phyloP scores from a whole-genome alignment of 2,113 vertebrate genomes.

The Leptocoma aspasia region DNA sequence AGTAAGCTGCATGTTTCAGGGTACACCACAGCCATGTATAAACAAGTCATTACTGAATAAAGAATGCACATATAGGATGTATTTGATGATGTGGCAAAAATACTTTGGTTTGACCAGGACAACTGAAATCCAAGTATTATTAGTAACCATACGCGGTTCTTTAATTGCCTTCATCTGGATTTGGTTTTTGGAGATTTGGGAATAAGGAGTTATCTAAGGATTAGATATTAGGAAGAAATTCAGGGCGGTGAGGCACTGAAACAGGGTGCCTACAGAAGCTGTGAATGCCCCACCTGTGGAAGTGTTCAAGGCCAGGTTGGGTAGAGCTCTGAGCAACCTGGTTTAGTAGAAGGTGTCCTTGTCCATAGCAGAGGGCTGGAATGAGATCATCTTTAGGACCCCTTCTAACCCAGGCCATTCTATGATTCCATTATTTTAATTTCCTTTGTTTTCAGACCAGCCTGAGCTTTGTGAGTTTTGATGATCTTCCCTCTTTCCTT shows the following conservation, averaged over 20 bases:
- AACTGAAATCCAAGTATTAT: not conserved
- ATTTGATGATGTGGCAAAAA: not conserved
- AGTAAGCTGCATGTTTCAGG: not conserved
- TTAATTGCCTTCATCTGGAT: not conserved
- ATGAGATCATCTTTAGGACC: not conserved
- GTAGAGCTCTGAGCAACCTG: not conserved
- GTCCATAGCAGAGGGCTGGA: not conserved
- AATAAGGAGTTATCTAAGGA: not conserved
- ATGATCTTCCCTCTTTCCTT: not conserved
- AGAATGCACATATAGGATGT: not conserved
- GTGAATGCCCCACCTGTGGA: not conserved
- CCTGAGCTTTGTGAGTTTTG: fast-evolving
- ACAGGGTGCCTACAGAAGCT: not conserved
- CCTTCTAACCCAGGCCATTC: not conserved
- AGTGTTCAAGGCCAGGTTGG: not conserved
- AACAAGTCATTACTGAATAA: not conserved
- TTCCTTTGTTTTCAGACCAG: not conserved
- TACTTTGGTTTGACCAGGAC: not conserved
- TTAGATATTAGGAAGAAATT: not conserved
- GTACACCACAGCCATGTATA: not conserved
- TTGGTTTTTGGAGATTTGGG: not conserved
- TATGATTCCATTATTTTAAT: not conserved
- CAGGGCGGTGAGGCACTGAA: not conserved
- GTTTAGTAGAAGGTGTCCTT: not conserved
- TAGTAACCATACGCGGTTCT: not conserved